Conservation (phyloP, 1,140 invertebrate genomes). For the Amphibalanus amphitrite region DNA sequence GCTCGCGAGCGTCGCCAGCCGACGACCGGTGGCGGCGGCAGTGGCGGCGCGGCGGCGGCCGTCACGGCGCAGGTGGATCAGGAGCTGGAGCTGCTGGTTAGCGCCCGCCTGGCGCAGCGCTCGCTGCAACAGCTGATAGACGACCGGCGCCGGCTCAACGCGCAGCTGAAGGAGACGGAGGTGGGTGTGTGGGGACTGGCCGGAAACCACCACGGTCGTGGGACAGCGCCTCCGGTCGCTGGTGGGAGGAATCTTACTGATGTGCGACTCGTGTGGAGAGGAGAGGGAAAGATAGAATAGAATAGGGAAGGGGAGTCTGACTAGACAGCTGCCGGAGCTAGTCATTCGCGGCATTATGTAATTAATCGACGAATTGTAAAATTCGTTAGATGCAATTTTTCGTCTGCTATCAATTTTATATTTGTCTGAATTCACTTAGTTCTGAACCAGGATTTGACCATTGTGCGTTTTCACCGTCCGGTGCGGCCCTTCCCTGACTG, state of each 20-base stretch:
- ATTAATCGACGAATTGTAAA: neutral
- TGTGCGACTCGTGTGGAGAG: neutral
- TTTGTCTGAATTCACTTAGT: too few relatives aligned
- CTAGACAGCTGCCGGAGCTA: neutral
- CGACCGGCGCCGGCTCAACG: neutral
- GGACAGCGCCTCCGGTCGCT: neutral
- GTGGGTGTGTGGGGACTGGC: neutral
- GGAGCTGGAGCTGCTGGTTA: slow-evolving; percentile 16
- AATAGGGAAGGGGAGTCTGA: too few relatives aligned
- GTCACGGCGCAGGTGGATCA: neutral
- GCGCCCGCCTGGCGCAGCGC: slow-evolving; percentile 4
- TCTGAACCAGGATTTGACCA: too few relatives aligned
- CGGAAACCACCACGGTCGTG: neutral
- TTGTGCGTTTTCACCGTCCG: neutral
- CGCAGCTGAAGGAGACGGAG: neutral
- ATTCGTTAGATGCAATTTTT: too few relatives aligned
- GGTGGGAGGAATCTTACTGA: neutral
- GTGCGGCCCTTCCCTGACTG: neutral
- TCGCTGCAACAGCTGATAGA: neutral
- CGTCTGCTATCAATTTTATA: too few relatives aligned
- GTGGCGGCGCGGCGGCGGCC: too few relatives aligned
- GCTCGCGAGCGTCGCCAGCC: too few relatives aligned
- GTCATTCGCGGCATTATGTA: neutral
- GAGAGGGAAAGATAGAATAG: too few relatives aligned
- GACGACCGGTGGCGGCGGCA: neutral